Evolutionary conservation across 2,888 invertebrate genomes (phyloP), one percentile per base, ranked within the genome.

Genomic region (Trilocha varians): DNA sequence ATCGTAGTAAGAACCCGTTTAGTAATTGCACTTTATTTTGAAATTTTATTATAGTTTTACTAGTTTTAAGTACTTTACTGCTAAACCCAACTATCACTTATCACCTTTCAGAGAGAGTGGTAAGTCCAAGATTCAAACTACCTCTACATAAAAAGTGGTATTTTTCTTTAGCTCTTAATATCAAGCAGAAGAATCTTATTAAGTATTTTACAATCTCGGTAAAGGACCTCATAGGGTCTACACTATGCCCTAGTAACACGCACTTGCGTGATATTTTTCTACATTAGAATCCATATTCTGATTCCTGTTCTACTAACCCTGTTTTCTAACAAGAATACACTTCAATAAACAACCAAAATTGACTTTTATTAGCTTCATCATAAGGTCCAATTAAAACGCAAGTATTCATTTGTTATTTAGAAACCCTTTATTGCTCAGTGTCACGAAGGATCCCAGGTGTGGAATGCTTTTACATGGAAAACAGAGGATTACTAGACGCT

Each of bases 391-490:
- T 50, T 40, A 38, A 13, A 17, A 32, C 34, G 52, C 39, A 49
- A 42, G 42, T 38, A 16, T 42, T 54, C 54, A 37, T 52, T 63
- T 49, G 57, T 50, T 53, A 49, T 50, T 54, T 52, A 51, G n/a
- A 53, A 63, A 59, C 58, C 60, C 65, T 74, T 80, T 80, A 82
- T 79, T 76, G 74, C 70, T 59, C 63, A 66, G 63, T 72, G 75
- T 78, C 82, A 80, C 82, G 82, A 71, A 76, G 64, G 70, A 71
- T 70, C 71, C 73, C 78, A 79, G 78, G 80, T 80, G 80, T 65
- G 75, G 77, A 77, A 76, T 76, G 71, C 74, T 75, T 78, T 73
- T 69, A 73, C 74, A 72, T 69, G 65, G 65, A 74, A 72, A 71
- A 70, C 70, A 64, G 59, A 62, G 69, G 59, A 73, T 68, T 67